phyloP scores from a whole-genome alignment of 92 coral and sea anemone species.

The Parazoanthus darwini region DNA sequence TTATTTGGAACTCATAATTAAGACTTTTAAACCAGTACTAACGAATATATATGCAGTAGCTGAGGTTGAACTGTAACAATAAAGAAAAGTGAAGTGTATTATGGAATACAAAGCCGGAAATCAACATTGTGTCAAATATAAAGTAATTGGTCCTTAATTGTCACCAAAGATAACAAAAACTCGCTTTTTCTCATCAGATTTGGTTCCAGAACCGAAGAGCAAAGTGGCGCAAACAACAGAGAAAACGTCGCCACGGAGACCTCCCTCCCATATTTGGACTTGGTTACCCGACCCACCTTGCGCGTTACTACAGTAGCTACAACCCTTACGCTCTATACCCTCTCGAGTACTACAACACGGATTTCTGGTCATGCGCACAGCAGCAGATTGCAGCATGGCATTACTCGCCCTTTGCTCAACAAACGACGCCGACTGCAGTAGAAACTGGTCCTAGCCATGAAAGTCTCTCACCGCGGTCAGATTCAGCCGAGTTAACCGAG shows the following conservation, averaged over 20 bases:
- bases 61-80: no score
- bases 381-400: constrained; percentile 85
- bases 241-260: constrained; percentile 71
- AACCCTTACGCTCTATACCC: constrained; percentile 66
- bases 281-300: constrained; percentile 81
- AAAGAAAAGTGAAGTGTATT: no score
- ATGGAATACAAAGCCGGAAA: no score
- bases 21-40: no score
- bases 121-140: no score
- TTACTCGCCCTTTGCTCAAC: constrained; percentile 53
- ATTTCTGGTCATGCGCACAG: constrained; percentile 89
- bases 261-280: constrained; percentile 81
- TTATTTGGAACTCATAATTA: no score
- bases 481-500: constrained; percentile 45
- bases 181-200: constrained; percentile 53
- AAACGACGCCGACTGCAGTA: constrained; percentile 52
- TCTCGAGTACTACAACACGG: constrained; percentile 79
- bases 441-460: constrained; percentile 50
- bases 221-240: constrained; percentile 89
- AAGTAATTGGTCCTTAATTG: no score
- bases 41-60: no score
- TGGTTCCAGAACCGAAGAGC: constrained; percentile 94
- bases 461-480: constrained; percentile 52
- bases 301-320: constrained; percentile 70
- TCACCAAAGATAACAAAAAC: no score